A percentile compares a stretch with the other conserved stretches of the same genome.
These are phyloP conservation scores for Nanorana parkeri DNA, from an alignment of 2,113 vertebrate genomes.

Conservation along the genomic window DNA sequence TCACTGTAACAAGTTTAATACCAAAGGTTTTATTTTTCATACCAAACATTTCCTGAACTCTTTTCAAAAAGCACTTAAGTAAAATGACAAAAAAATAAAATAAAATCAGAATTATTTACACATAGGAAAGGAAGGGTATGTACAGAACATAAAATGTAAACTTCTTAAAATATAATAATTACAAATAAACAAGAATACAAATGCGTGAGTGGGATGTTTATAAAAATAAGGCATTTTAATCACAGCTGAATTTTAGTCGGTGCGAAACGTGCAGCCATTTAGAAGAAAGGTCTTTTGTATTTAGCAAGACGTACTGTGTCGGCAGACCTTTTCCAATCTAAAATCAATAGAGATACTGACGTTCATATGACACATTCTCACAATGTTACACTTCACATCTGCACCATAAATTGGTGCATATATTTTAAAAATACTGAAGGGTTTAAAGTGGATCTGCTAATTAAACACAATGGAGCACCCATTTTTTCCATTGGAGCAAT, in stretches of 20 bases:
- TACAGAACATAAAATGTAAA: constrained; percentile 48
- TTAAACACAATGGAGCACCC: background rate
- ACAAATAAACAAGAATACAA: constrained; percentile 47
- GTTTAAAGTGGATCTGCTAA: constrained; percentile 18
- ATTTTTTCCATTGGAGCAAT: background rate
- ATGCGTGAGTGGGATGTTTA: constrained; percentile 32
- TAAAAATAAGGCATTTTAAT: constrained; percentile 44
- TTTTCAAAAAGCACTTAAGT: constrained; percentile 12
- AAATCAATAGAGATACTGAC: constrained; percentile 1
- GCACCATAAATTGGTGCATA: constrained; percentile 5
- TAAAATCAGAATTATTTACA: constrained; percentile 33
- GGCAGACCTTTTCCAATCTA: background rate
- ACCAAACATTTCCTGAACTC: constrained; percentile 46
- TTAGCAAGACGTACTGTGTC: background rate
- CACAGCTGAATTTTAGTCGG: constrained; percentile 23
- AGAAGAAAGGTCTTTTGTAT: background rate
- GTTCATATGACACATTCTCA: constrained; percentile 32
- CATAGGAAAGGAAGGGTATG: constrained; percentile 29
- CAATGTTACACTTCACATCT: constrained; percentile 14
- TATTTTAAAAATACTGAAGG: constrained; percentile 23
- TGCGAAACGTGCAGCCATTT: constrained; percentile 5
- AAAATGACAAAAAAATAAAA: constrained; percentile 30
- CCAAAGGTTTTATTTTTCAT: constrained; percentile 48
- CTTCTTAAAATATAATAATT: constrained; percentile 35
- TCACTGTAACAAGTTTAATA: constrained; percentile 31